Base-by-base conservation (phyloP, 2,797 vertebrate genomes). In the Cynodonichthys magdalenae region DNA sequence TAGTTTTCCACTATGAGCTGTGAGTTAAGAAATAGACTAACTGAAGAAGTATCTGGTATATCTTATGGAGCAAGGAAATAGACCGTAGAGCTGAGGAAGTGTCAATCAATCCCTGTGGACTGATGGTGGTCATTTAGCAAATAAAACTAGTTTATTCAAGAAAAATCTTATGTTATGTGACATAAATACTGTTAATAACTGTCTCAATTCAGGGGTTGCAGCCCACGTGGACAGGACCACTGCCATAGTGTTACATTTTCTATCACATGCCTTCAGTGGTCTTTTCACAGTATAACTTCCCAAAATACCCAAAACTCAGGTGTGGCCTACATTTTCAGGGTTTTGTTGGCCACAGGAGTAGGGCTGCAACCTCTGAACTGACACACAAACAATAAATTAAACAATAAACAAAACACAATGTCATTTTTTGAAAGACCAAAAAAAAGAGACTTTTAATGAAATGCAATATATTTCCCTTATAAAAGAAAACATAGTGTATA, bases 1-100 rank as follows among this genome's bases (percentile, higher is more conserved):
- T 68, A 4, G 63, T 78, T 59, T 59, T 0, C 17, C 24, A 36
- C 27, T 3, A 24, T 66, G 49, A 66, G 49, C 19, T 7, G 31
- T 24, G 62, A 52, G 56, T 53, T 46, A 7, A 65, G 17, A 49
- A 34, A 52, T 7, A 11, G 15, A 49, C 39, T 48, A 19, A 36
- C 15, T 20, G 6, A 15, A 19, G 52, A 68, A 31, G 5, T 47
- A 53, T 45, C 1, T 44, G n/a, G 42, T n/a, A n/a, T n/a, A n/a
- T n/a, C 8, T 17, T 11, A 5, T n/a, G 15, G 24, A 59, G 20
- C 3, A 47, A 6, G 17, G 31, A 24, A 24, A 12, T 19, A 24
- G 8, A 41, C 19, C 3, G 17, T 12, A 2, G 45, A 44, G 24
- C 12, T 19, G 18, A 53, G 10, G 10, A 36, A 46, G 24, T 24